Percentiles rank a stretch among this genome's conserved stretches.
Conservation (phyloP, 2,888 invertebrate species). For the Drosophila putrida region DNA sequence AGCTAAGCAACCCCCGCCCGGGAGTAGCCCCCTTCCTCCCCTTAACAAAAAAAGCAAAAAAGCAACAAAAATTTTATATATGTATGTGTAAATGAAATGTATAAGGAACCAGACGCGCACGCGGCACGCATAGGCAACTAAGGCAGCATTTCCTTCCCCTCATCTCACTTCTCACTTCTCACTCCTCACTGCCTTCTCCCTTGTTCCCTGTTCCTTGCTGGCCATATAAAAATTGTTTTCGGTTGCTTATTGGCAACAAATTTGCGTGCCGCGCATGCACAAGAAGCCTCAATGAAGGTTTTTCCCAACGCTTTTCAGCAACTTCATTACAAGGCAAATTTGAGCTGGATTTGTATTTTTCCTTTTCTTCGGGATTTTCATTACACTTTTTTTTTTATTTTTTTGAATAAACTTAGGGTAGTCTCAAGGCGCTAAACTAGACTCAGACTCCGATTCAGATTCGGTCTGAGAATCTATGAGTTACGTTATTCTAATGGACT, state of each 20-base stretch:
- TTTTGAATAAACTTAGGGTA: constrained; percentile 16
- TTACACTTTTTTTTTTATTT: neutral
- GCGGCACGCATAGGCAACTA: constrained; percentile 71
- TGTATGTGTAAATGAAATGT: constrained; percentile 35
- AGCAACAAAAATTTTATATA: neutral
- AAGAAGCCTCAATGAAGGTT: constrained; percentile 28
- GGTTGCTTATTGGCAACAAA: constrained; percentile 79
- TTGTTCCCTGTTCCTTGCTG: neutral
- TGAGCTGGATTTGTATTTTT: constrained; percentile 37
- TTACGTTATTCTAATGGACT: constrained; percentile 46
- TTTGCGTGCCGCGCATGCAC: constrained; percentile 73
- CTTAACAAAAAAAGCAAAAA: constrained; percentile 15
- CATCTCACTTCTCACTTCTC: neutral
- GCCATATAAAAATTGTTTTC: constrained; percentile 76
- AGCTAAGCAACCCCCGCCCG: constrained; percentile 66
- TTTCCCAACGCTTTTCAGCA: constrained; percentile 38
- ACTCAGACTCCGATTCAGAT: neutral
- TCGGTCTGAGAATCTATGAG: constrained; percentile 2
- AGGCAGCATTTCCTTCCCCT: constrained; percentile 15
- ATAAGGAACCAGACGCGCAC: constrained; percentile 50
- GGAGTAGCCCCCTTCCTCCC: constrained; percentile 15
- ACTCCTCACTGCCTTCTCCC: neutral
- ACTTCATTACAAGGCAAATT: constrained; percentile 65
- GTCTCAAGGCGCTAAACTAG: constrained; percentile 8
- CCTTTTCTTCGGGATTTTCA: constrained; percentile 2